Evolutionary conservation across 2,797 vertebrate genomes (phyloP), one percentile per base, ranked within the genome.

Genomic region (Harpagifer antarcticus): DNA sequence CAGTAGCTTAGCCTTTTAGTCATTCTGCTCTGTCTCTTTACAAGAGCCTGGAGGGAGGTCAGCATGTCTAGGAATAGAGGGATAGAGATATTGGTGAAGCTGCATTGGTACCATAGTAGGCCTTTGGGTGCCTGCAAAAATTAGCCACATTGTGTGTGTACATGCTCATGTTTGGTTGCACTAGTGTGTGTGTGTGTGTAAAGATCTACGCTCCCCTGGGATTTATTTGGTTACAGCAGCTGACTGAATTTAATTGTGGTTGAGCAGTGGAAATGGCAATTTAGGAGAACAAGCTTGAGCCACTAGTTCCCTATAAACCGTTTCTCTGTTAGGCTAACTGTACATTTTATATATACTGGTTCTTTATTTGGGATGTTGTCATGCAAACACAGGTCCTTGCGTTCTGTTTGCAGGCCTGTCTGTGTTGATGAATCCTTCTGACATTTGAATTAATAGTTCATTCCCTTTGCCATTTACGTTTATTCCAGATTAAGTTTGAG

Each of bases 1-100:
- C 76, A 53, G 73, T 72, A 71, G 77, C n/a, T 86, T 84, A 86
- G 71, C 78, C 59, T 37, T 76, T 74, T 87, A 67, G 66, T 65
- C 16, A 3, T 45, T 70, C n/a, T 77, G 67, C 74, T 58, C 50
- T 77, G 48, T 40, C 59, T 23, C 48, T 54, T 43, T 53, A 23
- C 48, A 54, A 67, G 59, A 47, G 47, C 61, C 71, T 44, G 40
- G 47, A 27, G 37, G 27, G 12, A 33, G 44, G 9, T 23, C 40
- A 61, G 9, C 44, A 5, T 65, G 16, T 65, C 16, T n/a, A 76
- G 78, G 67, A 78, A 75, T 44, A 68, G 23, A 62, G n/a, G 15
- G 37, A 58, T 43, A 5, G 13, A 49, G 27, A 55, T 81, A 42
- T 58, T 62, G 16, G 3, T 40, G 3, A 58, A 17, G 49, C 7